phyloP scores from a whole-genome alignment of 2,113 vertebrate species.

The Hemibagrus wyckioides region DNA sequence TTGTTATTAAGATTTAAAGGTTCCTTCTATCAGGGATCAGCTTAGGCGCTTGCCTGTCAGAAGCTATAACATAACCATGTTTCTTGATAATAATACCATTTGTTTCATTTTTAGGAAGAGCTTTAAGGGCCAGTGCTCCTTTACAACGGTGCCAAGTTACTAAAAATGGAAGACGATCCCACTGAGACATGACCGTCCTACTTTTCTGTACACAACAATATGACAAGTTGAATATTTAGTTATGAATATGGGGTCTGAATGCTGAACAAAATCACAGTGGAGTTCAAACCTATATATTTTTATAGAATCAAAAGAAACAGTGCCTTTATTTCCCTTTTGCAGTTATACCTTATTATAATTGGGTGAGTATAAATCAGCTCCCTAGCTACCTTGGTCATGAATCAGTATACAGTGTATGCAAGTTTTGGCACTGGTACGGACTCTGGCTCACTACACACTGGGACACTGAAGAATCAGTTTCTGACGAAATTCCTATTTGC shows the following conservation, averaged over 20 bases:
- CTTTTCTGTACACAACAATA: constrained; percentile 6
- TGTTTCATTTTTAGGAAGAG: background rate
- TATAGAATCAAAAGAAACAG: background rate
- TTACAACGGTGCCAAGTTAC: background rate
- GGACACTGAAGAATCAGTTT: too few relatives aligned
- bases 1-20: background rate
- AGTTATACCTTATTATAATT: background rate
- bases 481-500: too few relatives aligned
- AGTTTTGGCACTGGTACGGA: too few relatives aligned
- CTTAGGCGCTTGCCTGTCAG: background rate
- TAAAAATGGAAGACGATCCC: constrained; percentile 7
- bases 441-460: too few relatives aligned
- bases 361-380: too few relatives aligned
- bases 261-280: background rate
- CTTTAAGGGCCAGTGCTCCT: background rate
- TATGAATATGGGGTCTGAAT: background rate
- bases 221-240: background rate
- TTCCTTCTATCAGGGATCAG: too few relatives aligned
- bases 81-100: background rate
- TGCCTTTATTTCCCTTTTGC: background rate
- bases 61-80: background rate
- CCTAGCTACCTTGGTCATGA: too few relatives aligned
- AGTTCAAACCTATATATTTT: background rate
- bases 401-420: too few relatives aligned
- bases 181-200: background rate